Base-by-base conservation (phyloP, 2,113 vertebrate species). In the Ageneiosus marmoratus region DNA sequence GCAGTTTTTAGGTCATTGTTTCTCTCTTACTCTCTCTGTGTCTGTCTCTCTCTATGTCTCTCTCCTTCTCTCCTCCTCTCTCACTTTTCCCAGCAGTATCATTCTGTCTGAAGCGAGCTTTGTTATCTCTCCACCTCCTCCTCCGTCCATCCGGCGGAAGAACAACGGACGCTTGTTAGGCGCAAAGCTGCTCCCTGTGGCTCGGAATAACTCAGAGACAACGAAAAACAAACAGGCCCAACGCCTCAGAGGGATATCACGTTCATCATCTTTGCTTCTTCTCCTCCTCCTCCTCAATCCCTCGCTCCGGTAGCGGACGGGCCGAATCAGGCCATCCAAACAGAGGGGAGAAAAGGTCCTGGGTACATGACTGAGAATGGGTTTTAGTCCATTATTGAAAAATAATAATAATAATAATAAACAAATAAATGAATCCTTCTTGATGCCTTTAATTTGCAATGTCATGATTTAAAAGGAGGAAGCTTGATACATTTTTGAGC, bases 211-310 rank as follows among this genome's bases (percentile, higher is more conserved):
- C 76, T 62, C 37, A 8, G 75, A 77, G 79, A 84, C 83, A 60
- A 79, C 18, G 74, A 79, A 87, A 85, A 87, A 82, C 86, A 87
- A 87, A 85, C 86, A 84, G 73, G 46, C 65, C 29, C 81, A 32
- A 72, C 70, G 80, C 83, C 86, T 87, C 67, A 5, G 76, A 87
- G 76, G 83, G 69, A 82, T 87, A 85, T 87, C 86, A n/a, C 69
- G 72, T 87, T 81, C 80, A 62, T 82, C 86, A 51, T 82, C 81
- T 78, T 82, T 76, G 50, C 74, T 75, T 60, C 56, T 74, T 51
- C 51, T 77, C 60, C 62, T 51, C 15, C 55, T 62, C 83, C 58
- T 75, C 70, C 70, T 63, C 77, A 2, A 44, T 69, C 60, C 67
- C 62, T 82, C 80, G 62, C 83, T 79, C 70, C 86, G 70, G 79